Percentiles rank a stretch among this genome's conserved stretches.
Conservation (phyloP, 2,113 vertebrate species). For the Grammomys dolichurus region DNA sequence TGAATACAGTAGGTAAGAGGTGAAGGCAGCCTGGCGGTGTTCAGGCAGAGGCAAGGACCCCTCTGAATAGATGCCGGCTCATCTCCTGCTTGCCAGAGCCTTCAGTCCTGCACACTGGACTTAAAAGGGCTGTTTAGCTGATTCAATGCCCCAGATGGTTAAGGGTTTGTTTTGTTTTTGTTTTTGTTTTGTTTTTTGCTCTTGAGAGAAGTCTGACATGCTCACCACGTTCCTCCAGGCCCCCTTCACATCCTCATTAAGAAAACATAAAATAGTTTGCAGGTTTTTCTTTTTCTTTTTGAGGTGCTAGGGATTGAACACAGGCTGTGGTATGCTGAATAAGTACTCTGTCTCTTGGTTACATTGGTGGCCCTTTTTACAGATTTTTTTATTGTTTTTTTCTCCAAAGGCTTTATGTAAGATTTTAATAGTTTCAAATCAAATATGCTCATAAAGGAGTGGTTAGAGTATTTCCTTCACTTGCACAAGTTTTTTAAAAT, state of each 20-base stretch:
- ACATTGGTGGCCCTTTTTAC: neutral
- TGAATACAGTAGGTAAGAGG: slow-evolving; percentile 66
- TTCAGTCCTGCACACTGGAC: neutral
- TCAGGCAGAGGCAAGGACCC: neutral
- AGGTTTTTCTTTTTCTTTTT: neutral
- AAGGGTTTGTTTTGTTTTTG: neutral
- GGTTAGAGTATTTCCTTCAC: neutral
- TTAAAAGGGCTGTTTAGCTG: neutral
- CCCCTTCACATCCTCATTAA: neutral
- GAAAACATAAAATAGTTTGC: neutral
- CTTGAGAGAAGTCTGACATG: neutral
- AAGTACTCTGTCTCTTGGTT: neutral
- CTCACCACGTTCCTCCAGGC: neutral
- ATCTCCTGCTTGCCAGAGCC: neutral
- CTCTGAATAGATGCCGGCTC: neutral
- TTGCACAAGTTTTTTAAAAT: no score
- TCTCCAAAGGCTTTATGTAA: neutral
- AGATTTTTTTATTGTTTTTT: neutral
- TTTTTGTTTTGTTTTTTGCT: neutral
- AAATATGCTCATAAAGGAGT: neutral
- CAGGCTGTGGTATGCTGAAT: no score
- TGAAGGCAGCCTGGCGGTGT: slow-evolving; percentile 38
- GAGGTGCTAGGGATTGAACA: neutral
- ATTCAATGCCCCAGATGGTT: neutral
- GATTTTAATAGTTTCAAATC: neutral